Evolutionary conservation across 2,113 vertebrate genomes (phyloP), one percentile per base, ranked within the genome.

Genomic region (Notarius quadriscutis): DNA sequence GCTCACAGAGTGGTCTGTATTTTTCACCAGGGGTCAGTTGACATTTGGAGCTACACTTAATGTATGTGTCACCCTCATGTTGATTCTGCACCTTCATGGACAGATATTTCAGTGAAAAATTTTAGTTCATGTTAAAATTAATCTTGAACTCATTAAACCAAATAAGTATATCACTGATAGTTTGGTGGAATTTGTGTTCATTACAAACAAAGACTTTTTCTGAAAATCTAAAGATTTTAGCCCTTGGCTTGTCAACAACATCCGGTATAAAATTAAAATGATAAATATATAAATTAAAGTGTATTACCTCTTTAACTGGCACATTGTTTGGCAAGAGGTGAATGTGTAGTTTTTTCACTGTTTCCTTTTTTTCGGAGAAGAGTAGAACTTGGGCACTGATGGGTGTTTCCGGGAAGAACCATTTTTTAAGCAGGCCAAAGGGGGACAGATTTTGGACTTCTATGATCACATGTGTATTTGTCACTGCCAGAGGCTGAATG

Each of bases 311-410:
- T 48, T 81, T 7, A 4, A 86, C 27, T 34, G 85, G 17, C 30
- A 80, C 79, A 10, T 78, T 71, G 25, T 10, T n/a, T 65, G 85
- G 85, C 53, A 87, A 51, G 55, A 89, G n/a, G 41, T 87, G 86
- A 14, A 89, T 34, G 55, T 89, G 12, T 2, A 89, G 67, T 65
- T 81, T 84, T 65, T 62, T 86, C 50, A 18, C 1, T 1, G 1
- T n/a, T 34, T 65, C 5, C 0, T 22, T 53, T 51, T 41, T 9
- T 86, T 34, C 27, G 34, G 6, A 86, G 34, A 91, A 88, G 1
- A 87, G 62, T 7, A 91, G 67, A 10, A 90, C 89, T 51, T 91
- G 91, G 7, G 63, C 88, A 20, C 11, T 63, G 65, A 85, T 85
- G 4, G 69, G 20, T 2, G 1, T 18, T 55, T 10, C 27, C 17